These are phyloP conservation scores for Himalopsyche japonica DNA, from an alignment of 2,888 invertebrate species.

Conservation along the genomic window DNA sequence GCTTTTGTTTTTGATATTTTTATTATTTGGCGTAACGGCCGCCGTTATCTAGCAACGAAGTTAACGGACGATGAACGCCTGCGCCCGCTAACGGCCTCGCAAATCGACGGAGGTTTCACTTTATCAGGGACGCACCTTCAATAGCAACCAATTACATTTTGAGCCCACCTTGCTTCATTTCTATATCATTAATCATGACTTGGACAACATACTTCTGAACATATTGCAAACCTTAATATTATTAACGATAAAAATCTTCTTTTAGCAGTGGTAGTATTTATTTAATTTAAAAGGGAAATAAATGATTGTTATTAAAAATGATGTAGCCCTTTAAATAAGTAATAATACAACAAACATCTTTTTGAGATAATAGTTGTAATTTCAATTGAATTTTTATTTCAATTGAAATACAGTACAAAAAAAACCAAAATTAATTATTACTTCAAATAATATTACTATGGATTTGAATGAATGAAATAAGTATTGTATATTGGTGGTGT, in stretches of 20 bases:
- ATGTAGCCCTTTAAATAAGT: too few relatives aligned
- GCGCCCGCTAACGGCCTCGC: neutral
- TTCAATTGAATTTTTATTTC: too few relatives aligned
- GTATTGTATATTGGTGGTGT: too few relatives aligned
- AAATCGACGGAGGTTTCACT: neutral
- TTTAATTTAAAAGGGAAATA: too few relatives aligned
- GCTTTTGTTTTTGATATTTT: slow-evolving; percentile 1
- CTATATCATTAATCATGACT: neutral
- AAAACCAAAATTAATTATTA: too few relatives aligned
- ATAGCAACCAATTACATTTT: neutral
- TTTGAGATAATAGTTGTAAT: too few relatives aligned
- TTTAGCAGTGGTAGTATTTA: too few relatives aligned
- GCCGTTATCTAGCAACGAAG: neutral
- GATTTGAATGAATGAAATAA: too few relatives aligned
- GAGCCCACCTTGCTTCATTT: neutral
- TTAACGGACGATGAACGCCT: neutral
- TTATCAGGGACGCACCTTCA: neutral
- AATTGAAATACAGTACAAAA: too few relatives aligned
- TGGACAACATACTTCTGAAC: neutral
- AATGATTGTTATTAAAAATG: too few relatives aligned
- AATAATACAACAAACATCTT: too few relatives aligned
- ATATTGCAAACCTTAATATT: neutral
- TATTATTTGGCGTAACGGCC: neutral
- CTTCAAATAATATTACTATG: too few relatives aligned
- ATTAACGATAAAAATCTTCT: neutral